These are phyloP conservation scores for Anadara kagoshimensis DNA, from an alignment of 1,140 invertebrate genomes.

Conservation along the genomic window DNA sequence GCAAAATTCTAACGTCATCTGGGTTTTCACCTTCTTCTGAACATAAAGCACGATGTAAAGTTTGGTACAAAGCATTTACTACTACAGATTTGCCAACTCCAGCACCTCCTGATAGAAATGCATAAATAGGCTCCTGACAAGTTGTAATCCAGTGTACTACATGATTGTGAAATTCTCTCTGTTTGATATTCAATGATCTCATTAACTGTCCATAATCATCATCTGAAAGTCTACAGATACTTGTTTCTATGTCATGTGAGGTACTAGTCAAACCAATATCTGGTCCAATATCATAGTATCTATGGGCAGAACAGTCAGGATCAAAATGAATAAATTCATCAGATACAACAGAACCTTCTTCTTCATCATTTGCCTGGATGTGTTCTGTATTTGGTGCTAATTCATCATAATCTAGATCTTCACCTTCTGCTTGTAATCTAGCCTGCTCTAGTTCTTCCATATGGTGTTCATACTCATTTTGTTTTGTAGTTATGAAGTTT, in stretches of 20 bases:
- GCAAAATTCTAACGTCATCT: constrained; percentile 21
- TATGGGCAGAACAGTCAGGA: constrained; percentile 1
- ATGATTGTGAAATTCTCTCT: constrained; percentile 38
- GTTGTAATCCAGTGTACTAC: constrained; percentile 30
- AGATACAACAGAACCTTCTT: constrained; percentile 6
- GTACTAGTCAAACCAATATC: too few relatives aligned
- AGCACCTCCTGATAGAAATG: constrained; percentile 42
- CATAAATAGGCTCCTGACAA: constrained; percentile 28
- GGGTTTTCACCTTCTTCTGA: constrained; percentile 26
- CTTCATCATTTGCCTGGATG: constrained; percentile 1
- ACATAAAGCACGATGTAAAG: constrained; percentile 18
- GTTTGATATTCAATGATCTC: constrained; percentile 16
- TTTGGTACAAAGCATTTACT: constrained; percentile 37
- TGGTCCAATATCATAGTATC: not conserved
- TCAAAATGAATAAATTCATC: constrained; percentile 8
- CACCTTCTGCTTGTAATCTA: constrained; percentile 17
- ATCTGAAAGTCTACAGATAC: constrained; percentile 14
- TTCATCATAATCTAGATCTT: constrained; percentile 20
- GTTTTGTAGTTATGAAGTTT: not conserved
- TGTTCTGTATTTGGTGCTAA: constrained; percentile 25
- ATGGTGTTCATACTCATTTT: constrained; percentile 19
- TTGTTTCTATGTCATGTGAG: not conserved
- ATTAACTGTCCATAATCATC: constrained; percentile 16
- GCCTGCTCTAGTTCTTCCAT: constrained; percentile 18
- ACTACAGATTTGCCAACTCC: constrained; percentile 50